These are phyloP conservation scores for Corydoras sp. DNA, from an alignment of 2,113 vertebrate species.

Conservation along the genomic window DNA sequence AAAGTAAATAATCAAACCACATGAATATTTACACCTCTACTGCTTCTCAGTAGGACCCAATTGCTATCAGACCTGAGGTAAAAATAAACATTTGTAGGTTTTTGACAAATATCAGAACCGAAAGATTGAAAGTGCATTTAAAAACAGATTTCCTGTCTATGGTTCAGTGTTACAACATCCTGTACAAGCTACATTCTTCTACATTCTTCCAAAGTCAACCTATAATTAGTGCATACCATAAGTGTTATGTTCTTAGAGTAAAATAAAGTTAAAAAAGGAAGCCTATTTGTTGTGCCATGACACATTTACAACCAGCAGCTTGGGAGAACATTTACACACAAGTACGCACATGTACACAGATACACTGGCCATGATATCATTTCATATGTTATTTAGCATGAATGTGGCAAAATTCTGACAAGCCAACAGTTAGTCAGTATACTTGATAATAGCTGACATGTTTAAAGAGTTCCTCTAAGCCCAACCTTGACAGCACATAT, in stretches of 20 bases:
- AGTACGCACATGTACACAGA: too few relatives aligned
- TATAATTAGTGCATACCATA: background rate
- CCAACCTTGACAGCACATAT: background rate
- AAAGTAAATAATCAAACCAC: background rate
- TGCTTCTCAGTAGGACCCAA: too few relatives aligned
- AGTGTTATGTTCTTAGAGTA: background rate
- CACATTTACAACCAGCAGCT: too few relatives aligned
- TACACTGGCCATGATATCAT: background rate
- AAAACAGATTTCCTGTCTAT: slow-evolving; percentile 51
- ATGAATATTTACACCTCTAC: too few relatives aligned
- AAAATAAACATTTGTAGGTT: slow-evolving; percentile 53
- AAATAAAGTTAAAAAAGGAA: background rate
- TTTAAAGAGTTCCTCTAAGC: slow-evolving; percentile 9
- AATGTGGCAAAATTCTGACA: slow-evolving; percentile 16
- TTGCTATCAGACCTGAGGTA: slow-evolving; percentile 41
- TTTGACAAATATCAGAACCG: slow-evolving; percentile 47
- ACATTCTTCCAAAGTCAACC: slow-evolving; percentile 14
- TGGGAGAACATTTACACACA: too few relatives aligned
- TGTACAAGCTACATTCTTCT: slow-evolving; percentile 32
- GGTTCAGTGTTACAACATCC: slow-evolving; percentile 48
- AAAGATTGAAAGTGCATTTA: slow-evolving; percentile 47
- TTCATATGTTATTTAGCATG: background rate
- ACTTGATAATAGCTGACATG: slow-evolving; percentile 5
- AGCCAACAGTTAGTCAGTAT: slow-evolving; percentile 14
- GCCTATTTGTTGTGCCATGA: too few relatives aligned